Percentiles rank a stretch among this genome's conserved stretches.
Conservation (phyloP, 2,797 vertebrate genomes). For the Ptychadena robeensis region DNA sequence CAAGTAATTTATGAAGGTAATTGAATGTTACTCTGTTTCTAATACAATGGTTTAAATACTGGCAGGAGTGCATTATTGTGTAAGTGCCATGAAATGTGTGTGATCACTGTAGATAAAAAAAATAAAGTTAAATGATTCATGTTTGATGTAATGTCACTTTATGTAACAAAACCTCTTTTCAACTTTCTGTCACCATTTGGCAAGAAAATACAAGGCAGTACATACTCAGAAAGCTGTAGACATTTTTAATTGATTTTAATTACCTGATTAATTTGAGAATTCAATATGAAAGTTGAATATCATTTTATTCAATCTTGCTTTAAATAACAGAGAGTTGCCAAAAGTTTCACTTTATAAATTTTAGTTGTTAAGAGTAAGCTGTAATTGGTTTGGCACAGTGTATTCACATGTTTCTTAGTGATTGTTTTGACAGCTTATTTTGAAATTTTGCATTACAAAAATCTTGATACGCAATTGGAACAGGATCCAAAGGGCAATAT, state of each 20-base stretch:
- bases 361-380: not conserved
- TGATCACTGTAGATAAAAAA: constrained; percentile 1
- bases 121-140: not conserved
- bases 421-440: too few relatives aligned
- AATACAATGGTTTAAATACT: constrained; percentile 16
- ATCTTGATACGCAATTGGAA: not conserved
- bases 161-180: not conserved
- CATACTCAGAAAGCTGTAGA: not conserved
- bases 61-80: not conserved
- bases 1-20: constrained; percentile 6
- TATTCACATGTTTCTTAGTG: not conserved
- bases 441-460: not conserved
- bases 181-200: not conserved
- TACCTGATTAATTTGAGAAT: not conserved
- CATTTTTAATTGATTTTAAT: not conserved
- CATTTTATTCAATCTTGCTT: not conserved
- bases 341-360: not conserved
- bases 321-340: not conserved
- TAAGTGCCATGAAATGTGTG: not conserved
- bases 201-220: not conserved
- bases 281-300: not conserved
- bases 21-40: not conserved
- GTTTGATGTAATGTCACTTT: not conserved
- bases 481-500: not conserved
- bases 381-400: not conserved